Evolutionary conservation across 2,888 invertebrate genomes (phyloP).

Genomic region (Elegia similella): DNA sequence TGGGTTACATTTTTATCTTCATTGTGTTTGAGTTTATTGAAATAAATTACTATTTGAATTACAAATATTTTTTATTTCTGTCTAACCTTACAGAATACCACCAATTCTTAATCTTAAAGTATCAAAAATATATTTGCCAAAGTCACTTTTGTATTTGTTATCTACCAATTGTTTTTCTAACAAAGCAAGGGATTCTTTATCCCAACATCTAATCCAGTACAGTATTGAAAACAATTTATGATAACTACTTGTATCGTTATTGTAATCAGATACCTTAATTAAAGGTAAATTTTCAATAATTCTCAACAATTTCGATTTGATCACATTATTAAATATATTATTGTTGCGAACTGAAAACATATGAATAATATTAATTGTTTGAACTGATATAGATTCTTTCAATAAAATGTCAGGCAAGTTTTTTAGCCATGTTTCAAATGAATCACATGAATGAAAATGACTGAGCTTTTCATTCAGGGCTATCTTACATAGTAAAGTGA

Average conservation of each 20-base stretch:
- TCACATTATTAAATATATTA: slow-evolving; percentile 66
- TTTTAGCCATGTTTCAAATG: slow-evolving; percentile 75
- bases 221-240: slow-evolving; percentile 78
- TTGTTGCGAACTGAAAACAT: slow-evolving; percentile 81
- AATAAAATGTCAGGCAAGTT: slow-evolving; percentile 81
- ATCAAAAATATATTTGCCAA: slow-evolving; percentile 65
- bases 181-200: slow-evolving; percentile 60
- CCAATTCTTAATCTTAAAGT: slow-evolving; percentile 59
- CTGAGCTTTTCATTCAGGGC: slow-evolving; percentile 61
- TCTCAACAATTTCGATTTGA: slow-evolving; percentile 60
- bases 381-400: slow-evolving; percentile 65
- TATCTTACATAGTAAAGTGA: slow-evolving; percentile 67
- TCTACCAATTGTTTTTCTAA: slow-evolving; percentile 62
- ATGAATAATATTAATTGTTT: slow-evolving; percentile 80
- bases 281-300: slow-evolving; percentile 74
- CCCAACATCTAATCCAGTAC: slow-evolving; percentile 76
- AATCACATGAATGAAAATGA: slow-evolving; percentile 58
- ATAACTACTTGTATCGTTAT: slow-evolving; percentile 61
- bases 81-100: slow-evolving; percentile 32
- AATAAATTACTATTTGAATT: slow-evolving; percentile 43
- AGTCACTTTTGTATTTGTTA: slow-evolving; percentile 53
- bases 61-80: slow-evolving; percentile 25
- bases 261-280: slow-evolving; percentile 55
- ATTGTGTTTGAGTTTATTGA: slow-evolving; percentile 48
- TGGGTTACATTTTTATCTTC: slow-evolving; percentile 33